phyloP scores from a whole-genome alignment of 2,888 invertebrate species.

The Megastigmus dorsalis region DNA sequence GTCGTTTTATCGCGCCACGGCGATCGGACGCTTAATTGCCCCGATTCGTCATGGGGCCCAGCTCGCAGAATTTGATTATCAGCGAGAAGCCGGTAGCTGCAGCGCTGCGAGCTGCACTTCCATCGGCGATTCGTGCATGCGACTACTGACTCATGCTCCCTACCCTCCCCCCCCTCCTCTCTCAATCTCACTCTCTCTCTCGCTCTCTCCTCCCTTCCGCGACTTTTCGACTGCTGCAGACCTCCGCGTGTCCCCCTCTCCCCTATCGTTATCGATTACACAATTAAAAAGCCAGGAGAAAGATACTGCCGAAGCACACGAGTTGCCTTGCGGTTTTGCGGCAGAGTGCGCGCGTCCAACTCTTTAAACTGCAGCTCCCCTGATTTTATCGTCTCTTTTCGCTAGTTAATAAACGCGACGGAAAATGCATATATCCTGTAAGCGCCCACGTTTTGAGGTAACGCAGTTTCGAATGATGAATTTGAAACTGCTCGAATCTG shows the following conservation, averaged over 20 bases:
- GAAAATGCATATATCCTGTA: too few species aligned
- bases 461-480: too few species aligned
- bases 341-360: too few species aligned
- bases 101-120: slow-evolving; percentile 56
- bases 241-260: slow-evolving; percentile 51
- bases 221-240: slow-evolving; percentile 59
- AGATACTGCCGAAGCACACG: too few species aligned
- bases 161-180: slow-evolving; percentile 54
- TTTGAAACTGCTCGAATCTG: too few species aligned
- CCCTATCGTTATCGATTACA: slow-evolving; percentile 69
- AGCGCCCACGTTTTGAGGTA: too few species aligned
- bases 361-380: too few species aligned
- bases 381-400: too few species aligned
- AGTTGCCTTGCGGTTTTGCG: too few species aligned
- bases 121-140: slow-evolving; percentile 47
- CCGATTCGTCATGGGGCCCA: slow-evolving; percentile 73
- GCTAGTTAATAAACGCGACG: too few species aligned
- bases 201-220: slow-evolving; percentile 54
- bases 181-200: slow-evolving; percentile 53
- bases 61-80: slow-evolving; percentile 73
- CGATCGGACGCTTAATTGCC: slow-evolving; percentile 73
- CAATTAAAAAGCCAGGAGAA: slow-evolving; percentile 63
- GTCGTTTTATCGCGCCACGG: slow-evolving; percentile 67
- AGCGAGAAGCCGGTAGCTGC: slow-evolving; percentile 61
- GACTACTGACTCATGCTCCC: slow-evolving; percentile 70